phyloP scores from a whole-genome alignment of 2,888 invertebrate species.

The Lutraria lutraria region DNA sequence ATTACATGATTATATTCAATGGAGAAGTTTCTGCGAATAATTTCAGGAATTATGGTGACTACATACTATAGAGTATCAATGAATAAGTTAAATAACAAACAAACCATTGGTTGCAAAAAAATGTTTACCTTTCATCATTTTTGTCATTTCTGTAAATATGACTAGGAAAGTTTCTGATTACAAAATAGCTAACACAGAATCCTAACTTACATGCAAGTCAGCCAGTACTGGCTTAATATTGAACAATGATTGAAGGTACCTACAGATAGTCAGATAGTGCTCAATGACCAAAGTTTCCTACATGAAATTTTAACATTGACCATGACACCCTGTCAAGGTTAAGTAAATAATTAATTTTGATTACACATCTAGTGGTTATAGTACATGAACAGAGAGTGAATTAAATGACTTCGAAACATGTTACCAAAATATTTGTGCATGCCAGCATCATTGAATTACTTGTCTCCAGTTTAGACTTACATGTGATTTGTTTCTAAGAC shows the following conservation, averaged over 20 bases:
- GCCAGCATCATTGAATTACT: too few relatives aligned
- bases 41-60: too few relatives aligned
- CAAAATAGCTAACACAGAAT: constrained; percentile 7
- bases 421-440: too few relatives aligned
- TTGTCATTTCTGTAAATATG: neutral
- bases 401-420: too few relatives aligned
- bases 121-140: neutral
- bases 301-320: neutral
- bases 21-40: too few relatives aligned
- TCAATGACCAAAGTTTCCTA: constrained; percentile 2
- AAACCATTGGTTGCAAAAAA: neutral
- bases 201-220: neutral
- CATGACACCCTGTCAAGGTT: neutral
- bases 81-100: too few relatives aligned
- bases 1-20: too few relatives aligned
- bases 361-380: neutral
- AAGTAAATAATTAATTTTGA: neutral
- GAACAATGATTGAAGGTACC: neutral
- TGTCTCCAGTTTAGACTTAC: too few relatives aligned
- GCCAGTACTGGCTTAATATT: too few relatives aligned
- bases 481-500: too few relatives aligned
- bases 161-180: neutral
- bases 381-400: too few relatives aligned
- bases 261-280: neutral
- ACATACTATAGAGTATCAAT: too few relatives aligned